Base-by-base conservation (phyloP, 2,888 invertebrate genomes). In the Caenorhabditis sulstoni region DNA sequence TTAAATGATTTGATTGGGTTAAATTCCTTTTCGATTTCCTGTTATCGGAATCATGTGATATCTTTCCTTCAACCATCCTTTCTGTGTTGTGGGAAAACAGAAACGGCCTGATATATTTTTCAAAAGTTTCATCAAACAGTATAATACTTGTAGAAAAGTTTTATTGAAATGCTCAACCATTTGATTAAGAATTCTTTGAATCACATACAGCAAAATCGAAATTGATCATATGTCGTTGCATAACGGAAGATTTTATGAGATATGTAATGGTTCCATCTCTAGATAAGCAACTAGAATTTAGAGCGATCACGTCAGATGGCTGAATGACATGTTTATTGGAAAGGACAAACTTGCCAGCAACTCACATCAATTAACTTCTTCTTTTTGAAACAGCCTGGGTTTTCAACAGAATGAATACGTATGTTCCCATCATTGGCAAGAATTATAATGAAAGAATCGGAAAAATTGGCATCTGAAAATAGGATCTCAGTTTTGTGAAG, bases 371-470 rank as follows among this genome's bases (percentile, higher is more conserved):
- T 61, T 8, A 64, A 64, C 14, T 39, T 22, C 16, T 39, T 41
- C 0, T 39, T 50, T 20, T 73, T 49, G 16, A 73, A 68, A 8
- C n/a, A 23, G 3, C 59, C 49, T 11, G 61, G 50, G 7, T 68
- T 50, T 9, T 47, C 23, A 7, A 58, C 35, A 3, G 79, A 73
- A 23, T 79, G 79, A 35, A 73, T 23, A 1, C 79, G 73, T 2
- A 79, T 16, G 37, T 22, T 37, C 8, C 79, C 79, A 8, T 73
- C 45, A 20, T 79, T 79, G 0, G 64, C 29, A 0, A 73, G 41
- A 8, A 79, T 3, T 3, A 73, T n/a, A n/a, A 52, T 57, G 29
- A 73, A 64, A 3, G 39, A 45, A n/a, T 67, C 64, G 4, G 39
- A 52, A 5, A 37, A n/a, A 20, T 57, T 67, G 5, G 45, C 47